Evolutionary conservation across 2,888 invertebrate species (phyloP), one percentile per base, ranked within the genome.

Genomic region (Drosophila heteroneura): DNA sequence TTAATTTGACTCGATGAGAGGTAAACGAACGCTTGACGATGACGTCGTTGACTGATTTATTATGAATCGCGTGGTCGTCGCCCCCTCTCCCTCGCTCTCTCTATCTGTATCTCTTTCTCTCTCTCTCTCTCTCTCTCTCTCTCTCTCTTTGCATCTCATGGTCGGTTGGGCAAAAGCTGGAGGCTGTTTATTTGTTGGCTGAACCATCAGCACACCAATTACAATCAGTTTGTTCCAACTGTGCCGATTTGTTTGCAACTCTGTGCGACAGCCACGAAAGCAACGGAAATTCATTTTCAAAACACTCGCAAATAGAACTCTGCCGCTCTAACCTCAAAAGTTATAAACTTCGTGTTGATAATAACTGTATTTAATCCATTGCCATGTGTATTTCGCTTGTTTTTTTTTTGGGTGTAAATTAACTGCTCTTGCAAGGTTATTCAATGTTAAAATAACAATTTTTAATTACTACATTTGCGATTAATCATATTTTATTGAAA

Each of bases 1-100:
- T 81, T 74, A 74, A 84, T 84, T 85, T 81, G 70, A 58, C 69
- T 66, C 66, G 67, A 75, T 73, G 58, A 82, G 85, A 88, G 87
- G 87, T 87, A 88, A 88, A 87, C 70, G 88, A 87, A 87, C 87
- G 88, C 85, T 86, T 77, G 76, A 87, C 76, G 76, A 74, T 83
- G 83, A 88, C 85, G 88, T 80, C 86, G 86, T 84, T 85, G 88
- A 85, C 86, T 86, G 88, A 87, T 88, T 88, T 87, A 88, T 88
- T 88, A 74, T 82, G 83, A 84, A 81, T 88, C 88, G 84, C 83
- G 83, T 88, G 88, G 79, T 85, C 81, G 75, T 77, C 68, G 76
- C 56, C 72, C 72, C 49, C 51, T 12, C 54, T 33, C 52, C 10
- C 71, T 54, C 30, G 16, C 47, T 28, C 33, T 22, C 14, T 22